These are phyloP conservation scores for Drosophila carrolli DNA, from an alignment of 1,140 invertebrate species.

Conservation along the genomic window DNA sequence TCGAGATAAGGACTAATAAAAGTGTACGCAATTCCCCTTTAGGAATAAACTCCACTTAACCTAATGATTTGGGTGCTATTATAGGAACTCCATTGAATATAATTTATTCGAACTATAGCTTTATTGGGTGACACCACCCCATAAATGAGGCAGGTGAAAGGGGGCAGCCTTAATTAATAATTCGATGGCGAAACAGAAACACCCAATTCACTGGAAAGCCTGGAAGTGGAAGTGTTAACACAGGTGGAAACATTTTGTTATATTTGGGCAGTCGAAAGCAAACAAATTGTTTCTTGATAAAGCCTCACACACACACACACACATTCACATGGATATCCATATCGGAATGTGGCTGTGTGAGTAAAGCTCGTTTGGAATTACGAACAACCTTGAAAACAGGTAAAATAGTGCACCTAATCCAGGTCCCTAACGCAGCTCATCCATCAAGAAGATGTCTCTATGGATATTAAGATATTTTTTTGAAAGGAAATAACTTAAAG, in stretches of 20 bases:
- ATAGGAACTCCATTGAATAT: constrained; percentile 10
- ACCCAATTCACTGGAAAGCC: constrained; percentile 58
- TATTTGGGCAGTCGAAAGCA: constrained; percentile 48
- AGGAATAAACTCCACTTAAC: constrained; percentile 8
- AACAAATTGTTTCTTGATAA: constrained; percentile 70
- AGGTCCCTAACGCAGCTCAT: constrained; percentile 21
- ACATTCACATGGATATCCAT: constrained; percentile 9
- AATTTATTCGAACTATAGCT: constrained; percentile 13
- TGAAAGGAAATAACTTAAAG: constrained; percentile 44
- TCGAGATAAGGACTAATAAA: constrained; percentile 44
- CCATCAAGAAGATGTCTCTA: constrained; percentile 3
- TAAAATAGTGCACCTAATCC: constrained; percentile 58
- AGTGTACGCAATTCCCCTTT: background rate
- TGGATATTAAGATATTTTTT: constrained; percentile 32
- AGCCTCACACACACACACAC: constrained; percentile 10
- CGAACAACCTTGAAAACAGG: constrained; percentile 61
- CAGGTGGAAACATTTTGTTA: constrained; percentile 60
- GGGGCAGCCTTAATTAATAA: constrained; percentile 54
- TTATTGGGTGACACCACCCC: background rate
- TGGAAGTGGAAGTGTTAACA: constrained; percentile 45
- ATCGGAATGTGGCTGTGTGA: constrained; percentile 24
- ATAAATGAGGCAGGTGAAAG: constrained; percentile 11
- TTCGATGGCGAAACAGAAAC: constrained; percentile 25
- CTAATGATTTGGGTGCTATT: constrained; percentile 3
- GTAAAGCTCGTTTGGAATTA: constrained; percentile 40